Evolutionary conservation across 2,888 invertebrate species (phyloP).

Genomic region (Colostygia pectinataria): DNA sequence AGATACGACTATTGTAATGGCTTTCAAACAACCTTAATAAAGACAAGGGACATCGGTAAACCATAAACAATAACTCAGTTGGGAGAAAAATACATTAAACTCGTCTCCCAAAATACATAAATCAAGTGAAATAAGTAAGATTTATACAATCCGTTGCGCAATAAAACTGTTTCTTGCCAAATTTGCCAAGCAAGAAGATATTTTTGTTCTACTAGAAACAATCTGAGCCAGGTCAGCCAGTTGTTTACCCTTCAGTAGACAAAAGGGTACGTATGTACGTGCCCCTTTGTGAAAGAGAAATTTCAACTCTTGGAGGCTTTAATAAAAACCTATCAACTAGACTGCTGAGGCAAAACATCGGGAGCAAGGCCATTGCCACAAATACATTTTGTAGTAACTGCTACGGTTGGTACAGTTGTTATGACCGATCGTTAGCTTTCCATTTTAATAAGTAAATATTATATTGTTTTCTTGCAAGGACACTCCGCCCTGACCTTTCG

Average conservation of each 20-base stretch:
- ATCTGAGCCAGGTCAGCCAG: constrained; percentile 36
- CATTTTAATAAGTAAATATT: constrained; percentile 27
- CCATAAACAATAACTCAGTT: constrained; percentile 3
- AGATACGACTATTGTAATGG: not conserved
- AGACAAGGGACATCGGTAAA: not conserved
- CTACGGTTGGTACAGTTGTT: constrained; percentile 20
- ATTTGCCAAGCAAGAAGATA: constrained; percentile 35
- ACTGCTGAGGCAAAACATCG: constrained; percentile 41
- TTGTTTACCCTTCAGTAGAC: constrained; percentile 38
- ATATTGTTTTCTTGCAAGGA: constrained; percentile 31
- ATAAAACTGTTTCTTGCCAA: constrained; percentile 39
- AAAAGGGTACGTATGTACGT: constrained; percentile 25
- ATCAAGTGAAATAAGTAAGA: constrained; percentile 28
- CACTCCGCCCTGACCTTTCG: constrained; percentile 31
- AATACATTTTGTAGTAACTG: constrained; percentile 23
- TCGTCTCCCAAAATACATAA: constrained; percentile 25
- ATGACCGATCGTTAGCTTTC: constrained; percentile 28
- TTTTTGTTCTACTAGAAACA: constrained; percentile 28
- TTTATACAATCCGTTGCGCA: constrained; percentile 36
- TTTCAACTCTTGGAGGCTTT: constrained; percentile 25
- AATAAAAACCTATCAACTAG: constrained; percentile 37
- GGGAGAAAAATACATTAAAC: constrained; percentile 22
- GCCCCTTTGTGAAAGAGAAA: constrained; percentile 24
- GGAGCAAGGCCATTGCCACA: constrained; percentile 47
- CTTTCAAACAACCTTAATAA: constrained; percentile 11